These are phyloP conservation scores for Acipenser ruthenus DNA, from an alignment of 2,797 vertebrate species.

Conservation along the genomic window DNA sequence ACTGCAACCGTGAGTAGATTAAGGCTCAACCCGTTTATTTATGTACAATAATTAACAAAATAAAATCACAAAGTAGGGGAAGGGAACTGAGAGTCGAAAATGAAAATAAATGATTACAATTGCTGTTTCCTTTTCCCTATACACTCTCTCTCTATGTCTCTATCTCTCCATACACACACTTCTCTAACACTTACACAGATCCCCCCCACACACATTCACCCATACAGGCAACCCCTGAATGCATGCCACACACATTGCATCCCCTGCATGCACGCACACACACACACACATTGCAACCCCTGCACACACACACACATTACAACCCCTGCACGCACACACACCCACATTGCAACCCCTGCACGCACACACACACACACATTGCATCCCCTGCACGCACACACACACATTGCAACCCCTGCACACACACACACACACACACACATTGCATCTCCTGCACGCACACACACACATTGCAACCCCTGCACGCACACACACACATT, in stretches of 20 bases:
- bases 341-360: not conserved
- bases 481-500: conserved; percentile 5
- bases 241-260: not conserved
- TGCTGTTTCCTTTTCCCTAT: too few species aligned
- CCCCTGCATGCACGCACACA: not conserved
- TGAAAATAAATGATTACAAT: too few species aligned
- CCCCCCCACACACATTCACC: not conserved
- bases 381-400: not conserved
- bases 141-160: too few species aligned
- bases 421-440: not conserved
- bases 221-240: too few species aligned
- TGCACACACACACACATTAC: not conserved
- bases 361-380: not conserved
- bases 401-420: not conserved
- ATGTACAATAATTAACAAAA: too few species aligned
- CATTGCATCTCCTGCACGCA: not conserved
- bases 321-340: not conserved
- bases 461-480: not conserved
- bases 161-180: too few species aligned
- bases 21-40: too few species aligned
- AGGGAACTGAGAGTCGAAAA: too few species aligned
- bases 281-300: not conserved
- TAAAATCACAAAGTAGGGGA: too few species aligned
- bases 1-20: too few species aligned
- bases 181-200: not conserved